phyloP scores from a whole-genome alignment of 2,113 vertebrate species.

The Pelecanus crispus region DNA sequence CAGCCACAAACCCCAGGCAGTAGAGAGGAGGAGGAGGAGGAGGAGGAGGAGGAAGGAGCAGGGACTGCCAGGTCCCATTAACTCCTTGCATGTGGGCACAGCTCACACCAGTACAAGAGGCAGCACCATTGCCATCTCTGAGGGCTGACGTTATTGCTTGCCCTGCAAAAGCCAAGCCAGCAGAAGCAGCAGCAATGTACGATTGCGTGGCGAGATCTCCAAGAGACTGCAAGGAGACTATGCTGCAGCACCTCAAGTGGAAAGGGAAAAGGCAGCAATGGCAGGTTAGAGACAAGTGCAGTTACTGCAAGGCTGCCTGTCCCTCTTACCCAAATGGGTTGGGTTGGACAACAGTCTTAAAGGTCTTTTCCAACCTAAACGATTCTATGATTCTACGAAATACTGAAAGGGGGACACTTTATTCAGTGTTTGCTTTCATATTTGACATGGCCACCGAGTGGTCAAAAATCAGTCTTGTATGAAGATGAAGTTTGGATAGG shows the following conservation, averaged over 20 bases:
- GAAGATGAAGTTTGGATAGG: neutral
- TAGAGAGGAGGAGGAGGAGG: neutral
- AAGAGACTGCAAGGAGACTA: neutral
- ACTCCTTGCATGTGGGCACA: neutral
- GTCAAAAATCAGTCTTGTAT: neutral
- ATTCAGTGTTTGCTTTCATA: neutral
- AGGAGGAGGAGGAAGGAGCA: neutral
- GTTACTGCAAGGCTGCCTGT: neutral
- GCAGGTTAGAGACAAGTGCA: neutral
- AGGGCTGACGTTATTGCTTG: neutral
- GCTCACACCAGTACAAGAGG: neutral
- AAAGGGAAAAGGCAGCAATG: neutral
- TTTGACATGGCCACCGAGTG: fast-evolving
- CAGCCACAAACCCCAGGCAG: neutral
- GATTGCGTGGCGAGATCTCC: fast-evolving
- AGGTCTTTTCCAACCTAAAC: no score
- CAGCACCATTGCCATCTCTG: fast-evolving
- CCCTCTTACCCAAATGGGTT: neutral
- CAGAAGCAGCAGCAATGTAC: neutral
- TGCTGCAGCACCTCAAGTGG: neutral
- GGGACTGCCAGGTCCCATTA: neutral
- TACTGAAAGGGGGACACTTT: neutral
- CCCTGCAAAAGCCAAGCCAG: neutral
- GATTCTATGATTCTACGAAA: no score
- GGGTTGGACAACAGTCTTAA: no score